A percentile compares a stretch with the other conserved stretches of the same genome.
These are phyloP conservation scores for Cecropterus lyciades DNA, from an alignment of 1,140 invertebrate genomes.

Conservation along the genomic window DNA sequence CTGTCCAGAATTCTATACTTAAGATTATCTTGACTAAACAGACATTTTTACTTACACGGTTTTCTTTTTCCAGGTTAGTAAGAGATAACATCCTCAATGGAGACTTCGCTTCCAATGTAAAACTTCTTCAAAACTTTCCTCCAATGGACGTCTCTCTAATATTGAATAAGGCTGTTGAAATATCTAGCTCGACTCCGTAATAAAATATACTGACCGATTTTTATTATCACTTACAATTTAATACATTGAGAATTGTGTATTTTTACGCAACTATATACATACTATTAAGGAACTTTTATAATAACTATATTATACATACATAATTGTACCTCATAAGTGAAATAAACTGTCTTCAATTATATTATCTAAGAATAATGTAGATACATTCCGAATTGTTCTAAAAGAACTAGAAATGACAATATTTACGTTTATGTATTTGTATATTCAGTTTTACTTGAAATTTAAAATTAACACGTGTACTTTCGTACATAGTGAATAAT, in stretches of 20 bases:
- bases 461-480: no score
- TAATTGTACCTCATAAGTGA: no score
- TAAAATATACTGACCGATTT: not conserved
- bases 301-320: no score
- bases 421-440: no score
- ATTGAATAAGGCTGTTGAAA: constrained; percentile 64
- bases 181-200: constrained; percentile 31
- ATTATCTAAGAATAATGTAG: no score
- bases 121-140: constrained; percentile 88
- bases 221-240: constrained; percentile 15
- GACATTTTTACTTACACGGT: constrained; percentile 12
- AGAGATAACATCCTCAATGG: constrained; percentile 91
- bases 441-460: no score
- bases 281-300: constrained; percentile 4
- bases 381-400: no score
- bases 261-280: constrained; percentile 11
- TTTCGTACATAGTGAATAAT: no score
- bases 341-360: no score
- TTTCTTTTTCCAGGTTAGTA: constrained; percentile 87
- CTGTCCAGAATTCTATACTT: no score
- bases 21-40: no score
- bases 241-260: constrained; percentile 2
- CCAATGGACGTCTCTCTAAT: constrained; percentile 74
- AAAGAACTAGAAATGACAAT: no score
- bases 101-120: constrained; percentile 96